Conservation (phyloP, 1,140 invertebrate species). For the Saxidomus purpurata region DNA sequence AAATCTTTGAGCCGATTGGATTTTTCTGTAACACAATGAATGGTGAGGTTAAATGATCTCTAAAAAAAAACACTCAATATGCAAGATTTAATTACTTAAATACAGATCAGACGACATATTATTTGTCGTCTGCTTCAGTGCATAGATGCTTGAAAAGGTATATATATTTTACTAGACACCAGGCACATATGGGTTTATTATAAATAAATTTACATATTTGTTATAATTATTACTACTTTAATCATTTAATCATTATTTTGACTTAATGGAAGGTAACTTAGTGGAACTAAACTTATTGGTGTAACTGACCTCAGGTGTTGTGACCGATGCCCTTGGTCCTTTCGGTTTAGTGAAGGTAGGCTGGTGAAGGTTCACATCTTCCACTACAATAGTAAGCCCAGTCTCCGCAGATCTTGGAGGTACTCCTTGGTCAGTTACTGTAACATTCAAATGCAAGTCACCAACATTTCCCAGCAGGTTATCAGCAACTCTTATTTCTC, state of each 20-base stretch:
- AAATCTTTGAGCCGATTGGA: not conserved
- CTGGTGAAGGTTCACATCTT: constrained; percentile 69
- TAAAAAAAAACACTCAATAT: no score
- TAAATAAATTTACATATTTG: no score
- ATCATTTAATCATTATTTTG: no score
- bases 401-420: constrained; percentile 22
- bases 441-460: constrained; percentile 71
- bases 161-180: no score
- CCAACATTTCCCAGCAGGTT: constrained; percentile 66
- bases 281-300: no score
- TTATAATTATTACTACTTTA: no score
- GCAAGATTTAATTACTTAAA: not conserved
- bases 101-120: not conserved
- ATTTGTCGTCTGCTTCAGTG: no score
- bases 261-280: no score
- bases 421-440: constrained; percentile 72
- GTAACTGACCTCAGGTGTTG: constrained; percentile 18
- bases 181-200: no score
- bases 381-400: constrained; percentile 64
- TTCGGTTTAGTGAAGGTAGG: constrained; percentile 54
- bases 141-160: not conserved
- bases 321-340: constrained; percentile 35
- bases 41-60: not conserved
- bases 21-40: constrained; percentile 2
- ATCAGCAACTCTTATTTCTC: constrained; percentile 46